A percentile compares a stretch with the other conserved stretches of the same genome.
Evolutionary conservation across 2,888 invertebrate species (phyloP).

Genomic region (Stenchaetothrips biformis): DNA sequence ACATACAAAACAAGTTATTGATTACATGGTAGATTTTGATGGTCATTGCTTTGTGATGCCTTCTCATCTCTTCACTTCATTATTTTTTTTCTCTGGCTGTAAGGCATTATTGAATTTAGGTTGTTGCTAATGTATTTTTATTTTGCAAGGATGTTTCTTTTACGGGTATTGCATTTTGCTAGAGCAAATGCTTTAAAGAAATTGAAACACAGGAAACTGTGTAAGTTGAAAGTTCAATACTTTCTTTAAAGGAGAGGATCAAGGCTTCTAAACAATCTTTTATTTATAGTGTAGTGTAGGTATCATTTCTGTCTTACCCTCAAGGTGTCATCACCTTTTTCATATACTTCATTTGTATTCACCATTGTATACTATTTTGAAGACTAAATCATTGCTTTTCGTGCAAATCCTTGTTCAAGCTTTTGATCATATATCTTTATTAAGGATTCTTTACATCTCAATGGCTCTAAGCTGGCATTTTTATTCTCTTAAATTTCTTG

Average conservation of each 20-base stretch:
- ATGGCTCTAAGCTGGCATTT: neutral
- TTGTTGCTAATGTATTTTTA: slow-evolving; percentile 4
- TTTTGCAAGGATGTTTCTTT: slow-evolving; percentile 11
- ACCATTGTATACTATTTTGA: too few species aligned
- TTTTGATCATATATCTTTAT: too few species aligned
- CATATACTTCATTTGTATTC: neutral
- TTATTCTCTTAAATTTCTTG: neutral
- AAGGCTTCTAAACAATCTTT: slow-evolving; percentile 23
- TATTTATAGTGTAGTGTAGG: slow-evolving; percentile 1
- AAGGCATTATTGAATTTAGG: neutral
- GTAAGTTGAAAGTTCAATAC: slow-evolving; percentile 14
- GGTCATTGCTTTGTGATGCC: neutral
- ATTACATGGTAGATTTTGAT: neutral
- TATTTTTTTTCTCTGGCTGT: neutral
- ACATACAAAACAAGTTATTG: too few species aligned
- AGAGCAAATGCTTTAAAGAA: slow-evolving; percentile 13
- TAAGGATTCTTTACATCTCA: too few species aligned
- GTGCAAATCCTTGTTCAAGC: too few species aligned
- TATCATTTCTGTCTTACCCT: neutral
- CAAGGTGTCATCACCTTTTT: neutral
- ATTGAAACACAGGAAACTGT: neutral
- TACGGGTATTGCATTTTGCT: slow-evolving; percentile 15
- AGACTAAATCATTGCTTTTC: too few species aligned
- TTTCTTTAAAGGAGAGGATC: slow-evolving; percentile 21
- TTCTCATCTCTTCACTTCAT: neutral